These are phyloP conservation scores for Scomberomorus guttatus DNA, from an alignment of 2,797 vertebrate genomes.

Conservation along the genomic window DNA sequence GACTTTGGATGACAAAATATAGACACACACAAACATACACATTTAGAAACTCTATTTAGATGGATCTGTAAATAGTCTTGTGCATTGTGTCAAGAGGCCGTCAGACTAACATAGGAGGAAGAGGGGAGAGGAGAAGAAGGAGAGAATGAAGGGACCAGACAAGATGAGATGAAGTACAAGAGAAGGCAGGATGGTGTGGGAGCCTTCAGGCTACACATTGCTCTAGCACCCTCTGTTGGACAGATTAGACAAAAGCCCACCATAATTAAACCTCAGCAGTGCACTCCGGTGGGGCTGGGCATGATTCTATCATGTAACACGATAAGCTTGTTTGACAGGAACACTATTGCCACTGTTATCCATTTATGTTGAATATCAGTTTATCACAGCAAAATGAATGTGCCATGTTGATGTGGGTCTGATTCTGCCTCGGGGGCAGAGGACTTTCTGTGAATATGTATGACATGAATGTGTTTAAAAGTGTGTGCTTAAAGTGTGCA, in stretches of 20 bases:
- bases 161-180: constrained; percentile 9
- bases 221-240: constrained; percentile 81
- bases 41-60: neutral
- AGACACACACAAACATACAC: constrained; percentile 17
- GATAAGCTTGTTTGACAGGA: constrained; percentile 55
- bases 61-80: constrained; percentile 3
- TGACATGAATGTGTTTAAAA: constrained; percentile 18
- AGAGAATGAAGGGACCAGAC: neutral
- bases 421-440: constrained; percentile 28
- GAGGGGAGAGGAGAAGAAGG: neutral
- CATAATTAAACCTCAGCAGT: neutral
- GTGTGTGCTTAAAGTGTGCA: constrained; percentile 6
- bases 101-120: neutral
- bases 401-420: constrained; percentile 13
- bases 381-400: constrained; percentile 33
- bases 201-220: constrained; percentile 26
- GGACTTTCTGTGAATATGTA: constrained; percentile 17
- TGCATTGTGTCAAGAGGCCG: neutral
- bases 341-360: constrained; percentile 24
- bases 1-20: neutral
- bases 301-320: constrained; percentile 34
- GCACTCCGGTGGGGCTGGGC: neutral
- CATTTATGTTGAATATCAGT: constrained; percentile 22
- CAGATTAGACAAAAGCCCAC: constrained; percentile 49
- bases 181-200: neutral